Base-by-base conservation (phyloP, 1,140 invertebrate genomes). In the Hypothenemus hampei region DNA sequence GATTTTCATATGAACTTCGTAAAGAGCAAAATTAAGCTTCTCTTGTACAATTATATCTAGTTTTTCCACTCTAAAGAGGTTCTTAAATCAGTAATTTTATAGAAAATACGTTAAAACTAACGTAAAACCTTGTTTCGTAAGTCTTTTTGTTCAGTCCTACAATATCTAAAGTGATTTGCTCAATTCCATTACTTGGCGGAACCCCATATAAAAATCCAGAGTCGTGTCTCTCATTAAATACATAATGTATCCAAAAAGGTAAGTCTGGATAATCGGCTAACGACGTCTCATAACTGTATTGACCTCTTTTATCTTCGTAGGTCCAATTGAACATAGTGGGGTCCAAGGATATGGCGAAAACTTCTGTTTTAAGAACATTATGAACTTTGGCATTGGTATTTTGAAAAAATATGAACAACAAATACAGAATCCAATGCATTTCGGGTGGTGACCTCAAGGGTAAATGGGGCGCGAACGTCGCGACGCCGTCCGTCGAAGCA, bases 1-100 rank as follows among this genome's bases (percentile, higher is more conserved):
- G 33, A 95, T 88, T 71, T 93, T 93, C 62, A 94, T 73, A 64
- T 89, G 85, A 3, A 93, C 82, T 64, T 92, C 83, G 70, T 87
- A 85, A 36, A 77, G 79, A 0, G 86, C 83, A 54, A 82, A 74
- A 57, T 81, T 81, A 56, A 78, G 73, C 64, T 85, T 87, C 5
- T 82, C 75, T 2, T 74, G 69, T 3, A 90, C 78, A 46, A 78
- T 79, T 29, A 90, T 75, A 4, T 80, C 73, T 4, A 89, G 63
- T 0, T 82, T 67, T 24, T 78, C 77, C n/a, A 78, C 75, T 4
- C 80, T 56, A 24, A 5, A 41, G 31, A 3, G 24, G n/a, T n/a
- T 3, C 20, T 22, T 13, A 23, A 43, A 43, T 13, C 19, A 1
- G 10, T 47, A 31, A 15, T 47, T n/a, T 15, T 16, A 19, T 31